Evolutionary conservation across 2,113 vertebrate genomes (phyloP), one percentile per base, ranked within the genome.

Genomic region (Pachypanchax playfairii): DNA sequence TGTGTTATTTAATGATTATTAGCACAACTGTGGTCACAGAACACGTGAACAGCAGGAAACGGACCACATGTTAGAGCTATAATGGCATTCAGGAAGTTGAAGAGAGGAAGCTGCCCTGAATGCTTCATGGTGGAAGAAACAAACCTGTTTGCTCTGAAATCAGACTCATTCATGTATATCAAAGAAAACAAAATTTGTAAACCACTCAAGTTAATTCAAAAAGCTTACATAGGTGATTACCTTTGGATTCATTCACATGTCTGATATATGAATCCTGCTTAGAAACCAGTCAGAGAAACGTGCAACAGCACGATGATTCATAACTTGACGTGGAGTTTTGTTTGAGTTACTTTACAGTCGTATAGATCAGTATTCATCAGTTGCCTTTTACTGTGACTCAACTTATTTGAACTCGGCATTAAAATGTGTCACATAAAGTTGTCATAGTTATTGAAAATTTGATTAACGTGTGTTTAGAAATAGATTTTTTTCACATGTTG

Each of bases 51-150:
- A 13, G 42, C 84, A 89, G 91, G 89, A 91, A 91, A 66, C 51
- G 2, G 44, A 79, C 75, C 82, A 84, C 76, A 85, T 89, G 82
- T 81, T 56, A 73, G 35, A 20, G 52, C 65, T 78, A 73, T 75
- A 68, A 74, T 60, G 67, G 75, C 68, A 56, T 78, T 82, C 86
- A 87, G 91, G 91, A 92, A 91, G 82, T 74, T 26, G 73, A 42
- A 53, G 74, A 71, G 61, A 84, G 90, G 90, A 91, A 91, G 82
- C 67, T n/a, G 75, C 64, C 12, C 81, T 81, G 84, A 88, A 82
- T 88, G 76, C 83, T 68, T 64, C 51, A 61, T 28, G 44, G 29
- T 41, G 36, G 70, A 87, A 78, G 57, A 75, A 82, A 57, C 49
- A 3, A 29, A 18, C 36, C 50, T 52, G 51, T 81, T 22, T 71